Percentiles rank a stretch among this genome's conserved stretches.
These are phyloP conservation scores for Malurus splendens DNA, from an alignment of 2,797 vertebrate genomes.

Conservation along the genomic window DNA sequence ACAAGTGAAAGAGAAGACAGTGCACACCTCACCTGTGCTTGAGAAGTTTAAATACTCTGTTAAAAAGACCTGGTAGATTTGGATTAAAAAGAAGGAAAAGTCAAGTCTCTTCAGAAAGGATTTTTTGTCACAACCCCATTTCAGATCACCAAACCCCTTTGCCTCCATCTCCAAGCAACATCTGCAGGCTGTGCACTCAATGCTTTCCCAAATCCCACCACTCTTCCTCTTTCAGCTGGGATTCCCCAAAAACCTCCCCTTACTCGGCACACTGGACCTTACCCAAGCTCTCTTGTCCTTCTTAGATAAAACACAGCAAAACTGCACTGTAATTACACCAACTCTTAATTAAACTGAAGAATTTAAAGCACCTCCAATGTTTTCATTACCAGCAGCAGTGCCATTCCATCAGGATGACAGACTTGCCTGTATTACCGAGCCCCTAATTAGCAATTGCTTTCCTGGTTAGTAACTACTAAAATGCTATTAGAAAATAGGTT, in stretches of 20 bases:
- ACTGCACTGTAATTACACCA: conserved; percentile 45
- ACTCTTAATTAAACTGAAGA: conserved; percentile 68
- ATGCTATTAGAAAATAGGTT: conserved; percentile 19
- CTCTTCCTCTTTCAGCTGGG: not conserved
- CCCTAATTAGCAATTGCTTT: conserved; percentile 64
- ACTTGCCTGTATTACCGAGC: conserved; percentile 58
- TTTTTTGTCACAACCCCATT: not conserved
- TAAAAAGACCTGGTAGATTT: not conserved
- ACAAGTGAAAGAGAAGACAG: not conserved
- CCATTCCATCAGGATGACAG: conserved; percentile 63
- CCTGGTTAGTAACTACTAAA: conserved; percentile 49
- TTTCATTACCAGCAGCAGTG: conserved; percentile 56
- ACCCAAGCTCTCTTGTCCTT: not conserved
- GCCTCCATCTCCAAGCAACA: not conserved
- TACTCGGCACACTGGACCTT: not conserved
- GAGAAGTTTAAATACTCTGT: not conserved
- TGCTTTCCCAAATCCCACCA: not conserved
- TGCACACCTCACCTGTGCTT: fast-evolving
- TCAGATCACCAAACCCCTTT: not conserved
- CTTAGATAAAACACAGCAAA: conserved; percentile 2
- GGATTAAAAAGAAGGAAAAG: not conserved
- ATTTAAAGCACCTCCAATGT: conserved; percentile 30
- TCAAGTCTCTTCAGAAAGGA: not conserved
- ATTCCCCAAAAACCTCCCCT: not conserved
- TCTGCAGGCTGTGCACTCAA: not conserved